Conservation (phyloP, 2,888 invertebrate genomes). For the Diplazon laetatorius region DNA sequence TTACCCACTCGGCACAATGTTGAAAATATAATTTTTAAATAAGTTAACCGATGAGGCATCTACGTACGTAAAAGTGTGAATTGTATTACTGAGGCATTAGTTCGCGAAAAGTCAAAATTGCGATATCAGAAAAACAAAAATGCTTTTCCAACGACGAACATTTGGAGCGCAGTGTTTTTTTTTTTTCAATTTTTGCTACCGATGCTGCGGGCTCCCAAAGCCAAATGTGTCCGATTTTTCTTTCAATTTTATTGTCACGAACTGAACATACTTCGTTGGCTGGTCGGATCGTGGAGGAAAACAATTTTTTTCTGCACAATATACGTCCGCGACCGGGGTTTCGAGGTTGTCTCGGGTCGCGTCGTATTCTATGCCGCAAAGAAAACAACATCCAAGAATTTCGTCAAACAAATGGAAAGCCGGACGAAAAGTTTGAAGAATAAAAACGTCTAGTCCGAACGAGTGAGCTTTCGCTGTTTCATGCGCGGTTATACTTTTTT, state of each 20-base stretch:
- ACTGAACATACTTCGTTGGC: neutral
- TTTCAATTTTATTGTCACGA: neutral
- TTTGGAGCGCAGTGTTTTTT: neutral
- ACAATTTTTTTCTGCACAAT: constrained; percentile 5
- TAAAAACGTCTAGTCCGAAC: constrained; percentile 40
- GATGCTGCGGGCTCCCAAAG: neutral
- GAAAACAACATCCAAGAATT: constrained; percentile 5
- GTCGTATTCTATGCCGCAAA: neutral
- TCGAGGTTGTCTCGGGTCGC: neutral
- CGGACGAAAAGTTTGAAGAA: constrained; percentile 52
- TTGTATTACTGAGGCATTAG: too few relatives aligned
- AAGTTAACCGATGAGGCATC: too few relatives aligned
- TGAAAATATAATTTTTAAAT: too few relatives aligned
- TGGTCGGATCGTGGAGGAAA: neutral
- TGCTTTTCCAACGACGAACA: too few relatives aligned
- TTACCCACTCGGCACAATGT: too few relatives aligned
- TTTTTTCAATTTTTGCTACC: neutral
- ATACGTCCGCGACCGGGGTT: neutral
- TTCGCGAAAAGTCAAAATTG: too few relatives aligned
- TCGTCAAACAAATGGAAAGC: constrained; percentile 48
- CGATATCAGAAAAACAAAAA: too few relatives aligned
- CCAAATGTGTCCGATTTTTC: neutral
- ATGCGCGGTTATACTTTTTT: constrained; percentile 41
- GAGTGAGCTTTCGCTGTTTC: constrained; percentile 50
- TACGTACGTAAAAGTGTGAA: too few relatives aligned